Conservation (phyloP, 2,888 invertebrate genomes). For the Lepidonotus clava region DNA sequence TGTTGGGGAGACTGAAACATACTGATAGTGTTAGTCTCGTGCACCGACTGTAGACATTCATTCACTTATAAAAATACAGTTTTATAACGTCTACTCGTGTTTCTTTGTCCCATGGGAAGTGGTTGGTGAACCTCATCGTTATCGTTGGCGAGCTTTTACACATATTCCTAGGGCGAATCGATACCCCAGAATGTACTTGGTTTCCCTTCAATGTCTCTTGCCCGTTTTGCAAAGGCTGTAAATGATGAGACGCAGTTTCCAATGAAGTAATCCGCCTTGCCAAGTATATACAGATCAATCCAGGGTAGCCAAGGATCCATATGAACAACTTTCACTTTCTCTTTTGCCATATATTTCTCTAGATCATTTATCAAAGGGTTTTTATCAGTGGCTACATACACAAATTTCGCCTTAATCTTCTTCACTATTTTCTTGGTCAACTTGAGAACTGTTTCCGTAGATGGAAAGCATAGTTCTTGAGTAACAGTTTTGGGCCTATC, state of each 20-base stretch:
- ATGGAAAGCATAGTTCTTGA: slow-evolving; percentile 74
- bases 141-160: no score
- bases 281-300: slow-evolving; percentile 77
- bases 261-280: slow-evolving; percentile 76
- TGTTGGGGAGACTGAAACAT: no score
- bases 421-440: slow-evolving; percentile 71
- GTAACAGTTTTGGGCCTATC: slow-evolving; percentile 67
- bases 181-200: slow-evolving; percentile 73
- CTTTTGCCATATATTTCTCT: slow-evolving; percentile 66
- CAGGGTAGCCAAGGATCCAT: slow-evolving; percentile 78
- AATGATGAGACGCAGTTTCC: slow-evolving; percentile 80
- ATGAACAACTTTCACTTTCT: slow-evolving; percentile 71
- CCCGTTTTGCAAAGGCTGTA: slow-evolving; percentile 76
- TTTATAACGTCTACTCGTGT: no score
- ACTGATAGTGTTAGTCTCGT: no score
- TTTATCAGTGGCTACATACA: slow-evolving; percentile 79
- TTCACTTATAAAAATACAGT: no score
- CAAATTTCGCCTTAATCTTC: slow-evolving; percentile 67
- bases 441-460: slow-evolving; percentile 71
- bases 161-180: no score
- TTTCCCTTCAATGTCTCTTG: slow-evolving; percentile 69
- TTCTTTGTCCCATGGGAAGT: no score
- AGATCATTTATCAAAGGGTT: slow-evolving; percentile 73
- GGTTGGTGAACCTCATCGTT: no score
- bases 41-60: no score